Evolutionary conservation across 2,888 invertebrate species (phyloP).

Genomic region (Hypselothyrea guttata): DNA sequence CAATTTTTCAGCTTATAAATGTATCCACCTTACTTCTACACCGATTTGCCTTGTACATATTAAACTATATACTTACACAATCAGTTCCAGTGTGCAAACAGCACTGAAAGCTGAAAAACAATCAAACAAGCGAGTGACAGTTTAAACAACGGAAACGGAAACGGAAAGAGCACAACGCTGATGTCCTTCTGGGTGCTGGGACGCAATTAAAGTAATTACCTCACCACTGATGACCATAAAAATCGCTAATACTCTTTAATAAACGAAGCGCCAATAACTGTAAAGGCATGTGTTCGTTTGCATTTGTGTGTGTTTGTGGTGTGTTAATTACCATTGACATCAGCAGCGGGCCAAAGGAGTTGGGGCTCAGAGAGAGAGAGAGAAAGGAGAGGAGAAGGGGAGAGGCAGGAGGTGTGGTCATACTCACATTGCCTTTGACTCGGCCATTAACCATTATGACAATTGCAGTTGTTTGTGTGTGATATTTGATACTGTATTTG

Average conservation of each 20-base stretch:
- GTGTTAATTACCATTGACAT: slow-evolving; percentile 69
- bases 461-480: slow-evolving; percentile 27
- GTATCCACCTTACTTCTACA: too few species aligned
- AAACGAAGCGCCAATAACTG: slow-evolving; percentile 46
- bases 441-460: slow-evolving; percentile 28
- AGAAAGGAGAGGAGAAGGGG: too few species aligned
- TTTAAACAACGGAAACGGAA: slow-evolving; percentile 22
- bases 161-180: slow-evolving; percentile 27
- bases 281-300: background rate
- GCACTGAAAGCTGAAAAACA: slow-evolving; percentile 6
- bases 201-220: slow-evolving; percentile 68
- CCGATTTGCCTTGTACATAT: too few species aligned
- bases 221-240: slow-evolving; percentile 46
- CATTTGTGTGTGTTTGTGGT: slow-evolving; percentile 30
- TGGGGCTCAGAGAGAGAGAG: background rate
- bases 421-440: slow-evolving; percentile 24
- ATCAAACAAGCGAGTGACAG: slow-evolving; percentile 25
- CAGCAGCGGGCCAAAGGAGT: slow-evolving; percentile 16
- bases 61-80: slow-evolving; percentile 5
- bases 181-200: slow-evolving; percentile 23
- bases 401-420: slow-evolving; percentile 1
- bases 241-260: slow-evolving; percentile 55
- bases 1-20: too few species aligned
- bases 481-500: slow-evolving; percentile 67
- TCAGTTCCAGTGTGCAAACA: slow-evolving; percentile 1